Evolutionary conservation across 2,113 vertebrate species (phyloP), one percentile per base, ranked within the genome.

Genomic region (Bungarus multicinctus): DNA sequence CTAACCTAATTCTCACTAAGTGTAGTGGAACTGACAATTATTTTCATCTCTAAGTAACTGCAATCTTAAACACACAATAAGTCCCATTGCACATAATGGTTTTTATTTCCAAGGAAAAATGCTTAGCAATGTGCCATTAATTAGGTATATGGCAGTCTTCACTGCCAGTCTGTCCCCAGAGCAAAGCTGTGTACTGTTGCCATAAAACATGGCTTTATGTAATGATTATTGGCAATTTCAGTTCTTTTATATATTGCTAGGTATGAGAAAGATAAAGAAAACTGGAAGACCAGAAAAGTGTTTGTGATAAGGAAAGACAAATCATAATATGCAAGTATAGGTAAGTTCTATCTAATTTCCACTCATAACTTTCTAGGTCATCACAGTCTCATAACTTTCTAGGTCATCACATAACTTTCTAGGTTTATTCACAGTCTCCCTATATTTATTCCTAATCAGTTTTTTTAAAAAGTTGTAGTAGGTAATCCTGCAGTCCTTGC

Each of bases 121-220:
- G 54, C 54, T 58, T 18, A 89, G 23, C 22, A 58, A 43, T 45
- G 34, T 43, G 14, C 34, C 39, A 57, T 89, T 39, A 54, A 90
- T 90, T 90, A 53, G 18, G 88, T 2, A 57, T 93, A 93, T 93
- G 95, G 69, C 69, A 81, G 34, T 81, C 34, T 39, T 39, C 74
- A 81, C 34, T 81, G 74, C 74, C 74, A 81, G 34, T 81, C 7
- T 81, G 34, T 81, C 74, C 34, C 74, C 18, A 81, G 74, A 58
- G 91, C 88, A 3, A 85, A 92, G 94, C 94, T 89, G 92, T 92
- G 54, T 0, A 0, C 89, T 34, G 90, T 92, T 93, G 92, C 91
- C 93, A 90, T 89, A 91, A 95, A 95, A 87, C 34, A 57, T 64
- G 30, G 0, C 91, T 91, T 94, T 91, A 93, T 90, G 94, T 92